Base-by-base conservation (phyloP, 1,140 invertebrate genomes). In the Orchesella cincta region DNA sequence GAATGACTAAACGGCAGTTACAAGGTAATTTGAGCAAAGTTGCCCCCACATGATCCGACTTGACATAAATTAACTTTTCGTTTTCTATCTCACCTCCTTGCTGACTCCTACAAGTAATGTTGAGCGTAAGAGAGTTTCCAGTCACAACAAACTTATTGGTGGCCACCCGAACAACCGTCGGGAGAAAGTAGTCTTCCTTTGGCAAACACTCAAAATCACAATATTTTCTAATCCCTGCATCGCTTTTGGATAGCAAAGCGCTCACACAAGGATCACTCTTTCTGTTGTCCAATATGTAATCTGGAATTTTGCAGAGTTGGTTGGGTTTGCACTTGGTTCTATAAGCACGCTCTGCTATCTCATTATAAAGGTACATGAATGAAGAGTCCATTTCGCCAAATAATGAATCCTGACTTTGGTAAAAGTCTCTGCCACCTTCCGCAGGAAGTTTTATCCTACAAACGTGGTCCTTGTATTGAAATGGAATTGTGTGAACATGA, bases 121-220 rank as follows among this genome's bases (percentile, higher is more conserved):
- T 3, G 16, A 74, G 14, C 3, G 39, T 74, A 2, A 29, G 16
- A 8, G 46, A 31, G 31, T 34, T 74, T 52, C 73, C 73, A 8
- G 76, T 78, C 1, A 78, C 23, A 8, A 78, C 36, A 20, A 73
- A 78, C 62, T 78, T 74, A 39, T 74, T 78, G 5, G 76, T 70
- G 20, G 72, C 26, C 16, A 78, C 46, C 0, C 76, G 54, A 12
- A 64, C 70, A 46, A 78, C 31, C 20, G 54, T 67, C 1, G 64
- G 62, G 5, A 67, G 52, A 8, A 28, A 26, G 35, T 78, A 31
- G 34, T 18, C 0, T 5, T 52, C 39, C 1, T 62, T 34, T 8
- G 73, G 57, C 0, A 34, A 16, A 57, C 76, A 80, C 36, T 74
- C 51, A 20, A 80, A 78, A 16, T 73, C n/a, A 35, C 79, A 80